These are phyloP conservation scores for Macrobrachium nipponense DNA, from an alignment of 1,140 invertebrate species.

Conservation along the genomic window DNA sequence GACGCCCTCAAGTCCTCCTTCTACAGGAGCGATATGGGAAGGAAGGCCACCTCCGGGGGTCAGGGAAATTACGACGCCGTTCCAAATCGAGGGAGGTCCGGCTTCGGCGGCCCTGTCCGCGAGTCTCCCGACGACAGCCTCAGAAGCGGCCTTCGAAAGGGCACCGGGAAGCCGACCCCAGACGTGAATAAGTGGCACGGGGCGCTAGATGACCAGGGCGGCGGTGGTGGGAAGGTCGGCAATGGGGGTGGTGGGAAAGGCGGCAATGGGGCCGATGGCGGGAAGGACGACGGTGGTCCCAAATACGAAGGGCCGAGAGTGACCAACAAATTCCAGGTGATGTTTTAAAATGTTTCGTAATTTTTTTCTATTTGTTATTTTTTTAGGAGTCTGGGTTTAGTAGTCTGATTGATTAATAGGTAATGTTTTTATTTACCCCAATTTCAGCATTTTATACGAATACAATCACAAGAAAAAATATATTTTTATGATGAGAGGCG, in stretches of 20 bases:
- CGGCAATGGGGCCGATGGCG: background rate
- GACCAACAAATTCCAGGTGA: background rate
- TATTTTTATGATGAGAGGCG: too few relatives aligned
- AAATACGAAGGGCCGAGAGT: background rate
- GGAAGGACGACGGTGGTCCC: background rate
- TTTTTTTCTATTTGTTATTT: too few relatives aligned
- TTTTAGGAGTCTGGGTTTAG: too few relatives aligned
- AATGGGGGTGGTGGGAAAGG: too few relatives aligned
- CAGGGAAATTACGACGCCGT: too few relatives aligned
- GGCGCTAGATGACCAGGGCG: background rate
- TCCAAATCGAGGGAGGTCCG: background rate
- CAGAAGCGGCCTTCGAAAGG: background rate
- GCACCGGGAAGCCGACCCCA: too few relatives aligned
- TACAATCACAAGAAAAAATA: too few relatives aligned
- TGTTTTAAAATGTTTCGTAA: background rate
- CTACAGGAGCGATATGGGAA: background rate
- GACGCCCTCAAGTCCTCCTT: conserved; percentile 58
- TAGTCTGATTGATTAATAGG: too few relatives aligned
- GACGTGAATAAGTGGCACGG: background rate
- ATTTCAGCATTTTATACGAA: too few relatives aligned
- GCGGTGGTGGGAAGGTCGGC: too few relatives aligned
- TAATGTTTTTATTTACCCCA: too few relatives aligned
- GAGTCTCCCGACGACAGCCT: background rate
- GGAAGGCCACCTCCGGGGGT: too few relatives aligned
- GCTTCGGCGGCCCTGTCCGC: background rate